Base-by-base conservation (phyloP, 2,888 invertebrate genomes). In the Watsonalla cultraria region DNA sequence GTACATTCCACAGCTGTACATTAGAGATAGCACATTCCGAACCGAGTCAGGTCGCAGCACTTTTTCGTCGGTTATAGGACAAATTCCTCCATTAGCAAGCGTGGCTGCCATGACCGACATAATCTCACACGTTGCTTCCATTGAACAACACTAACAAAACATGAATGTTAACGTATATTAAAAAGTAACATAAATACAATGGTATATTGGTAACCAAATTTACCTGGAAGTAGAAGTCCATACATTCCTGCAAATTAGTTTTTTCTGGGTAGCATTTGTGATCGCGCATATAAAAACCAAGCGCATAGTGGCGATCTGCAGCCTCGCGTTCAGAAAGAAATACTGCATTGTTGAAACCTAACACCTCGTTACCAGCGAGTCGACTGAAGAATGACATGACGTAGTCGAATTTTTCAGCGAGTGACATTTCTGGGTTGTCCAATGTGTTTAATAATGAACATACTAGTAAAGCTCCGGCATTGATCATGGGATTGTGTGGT, bases 401-500 rank as follows among this genome's bases (percentile, higher is more conserved):
- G 72, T 96, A 97, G 82, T 97, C 97, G 79, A 97, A 97, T 82
- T 97, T 97, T 83, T 97, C 97, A 1, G 97, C 97, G 6, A 96
- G 90, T 7, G 96, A 96, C 96, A 97, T 96, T 77, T 97, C 96
- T 0, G 96, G 95, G 68, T 94, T 95, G 48, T 97, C 94, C 71
- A 97, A 86, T 5, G 95, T 93, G 80, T 96, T 96, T 56, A 97
- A 84, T 55, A 99, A 90, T 0, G 98, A 96, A 72, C 97, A 97
- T 2, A 97, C 93, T 57, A 99, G 92, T 69, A 99, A 98, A 45
- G 99, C 98, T n/a, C 99, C 99, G n/a, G 99, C 97, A 84, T 99
- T 99, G 64, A 99, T 98, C 98, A 99, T 98, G 0, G 99, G 99
- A 89, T 99, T 99, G 86, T 99, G 99, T 0, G 99, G 99, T 82